Conservation (phyloP, 1,140 invertebrate genomes). For the Drosophila grimshawi region DNA sequence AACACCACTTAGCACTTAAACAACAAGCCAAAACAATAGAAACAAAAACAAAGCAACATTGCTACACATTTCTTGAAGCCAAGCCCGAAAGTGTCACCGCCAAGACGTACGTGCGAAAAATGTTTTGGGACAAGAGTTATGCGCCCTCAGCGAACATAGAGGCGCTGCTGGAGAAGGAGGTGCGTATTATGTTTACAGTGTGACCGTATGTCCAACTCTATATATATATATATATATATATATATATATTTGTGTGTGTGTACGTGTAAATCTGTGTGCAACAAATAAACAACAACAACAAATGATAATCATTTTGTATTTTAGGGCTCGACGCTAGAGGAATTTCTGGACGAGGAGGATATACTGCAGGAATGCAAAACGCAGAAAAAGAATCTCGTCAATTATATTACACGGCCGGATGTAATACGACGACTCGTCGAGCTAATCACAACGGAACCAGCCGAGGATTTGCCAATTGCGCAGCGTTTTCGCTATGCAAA, state of each 20-base stretch:
- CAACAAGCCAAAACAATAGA: constrained; percentile 4
- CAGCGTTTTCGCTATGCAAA: constrained; percentile 95
- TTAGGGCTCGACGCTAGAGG: constrained; percentile 94
- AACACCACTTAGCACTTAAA: not conserved
- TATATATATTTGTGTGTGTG: not conserved
- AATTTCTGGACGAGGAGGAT: constrained; percentile 97
- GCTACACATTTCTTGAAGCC: constrained; percentile 53
- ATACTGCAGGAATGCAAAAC: constrained; percentile 97
- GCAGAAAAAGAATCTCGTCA: constrained; percentile 95
- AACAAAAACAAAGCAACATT: constrained; percentile 40
- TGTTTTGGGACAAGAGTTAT: constrained; percentile 93
- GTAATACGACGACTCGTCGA: constrained; percentile 94
- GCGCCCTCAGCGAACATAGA: constrained; percentile 90
- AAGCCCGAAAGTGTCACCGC: constrained; percentile 79
- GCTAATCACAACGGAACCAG: constrained; percentile 93
- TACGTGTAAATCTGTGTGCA: constrained; percentile 1
- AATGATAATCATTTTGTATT: constrained; percentile 4
- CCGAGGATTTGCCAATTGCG: constrained; percentile 90
- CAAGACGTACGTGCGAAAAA: constrained; percentile 85
- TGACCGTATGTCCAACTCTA: not conserved
- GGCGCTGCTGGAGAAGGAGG: constrained; percentile 90
- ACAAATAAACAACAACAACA: constrained; percentile 14
- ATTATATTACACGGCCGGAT: constrained; percentile 92
- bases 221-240: not conserved
- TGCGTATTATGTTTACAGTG: constrained; percentile 81